Percentiles rank a stretch among this genome's conserved stretches.
These are phyloP conservation scores for Aplocera efformata DNA, from an alignment of 2,888 invertebrate genomes.

Conservation along the genomic window DNA sequence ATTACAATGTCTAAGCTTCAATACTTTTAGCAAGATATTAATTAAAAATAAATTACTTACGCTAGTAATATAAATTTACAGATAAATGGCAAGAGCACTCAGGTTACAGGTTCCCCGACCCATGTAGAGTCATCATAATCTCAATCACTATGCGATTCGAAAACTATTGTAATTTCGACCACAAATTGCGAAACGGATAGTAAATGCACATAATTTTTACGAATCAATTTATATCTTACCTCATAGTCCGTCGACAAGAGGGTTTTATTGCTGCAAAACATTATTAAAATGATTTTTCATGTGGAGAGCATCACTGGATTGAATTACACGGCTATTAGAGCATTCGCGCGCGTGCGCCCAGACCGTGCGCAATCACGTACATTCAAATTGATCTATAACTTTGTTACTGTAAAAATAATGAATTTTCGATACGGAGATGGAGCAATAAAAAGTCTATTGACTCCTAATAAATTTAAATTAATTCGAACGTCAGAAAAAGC, in stretches of 20 bases:
- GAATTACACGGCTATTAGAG: slow-evolving; percentile 62
- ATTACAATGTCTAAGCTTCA: too few relatives aligned
- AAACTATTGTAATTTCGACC: slow-evolving; percentile 22
- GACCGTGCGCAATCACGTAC: slow-evolving; percentile 34
- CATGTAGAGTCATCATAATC: slow-evolving; percentile 7
- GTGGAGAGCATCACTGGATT: slow-evolving; percentile 38
- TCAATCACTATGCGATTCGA: slow-evolving; percentile 1
- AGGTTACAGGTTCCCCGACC: background rate
- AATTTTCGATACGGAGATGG: slow-evolving; percentile 24
- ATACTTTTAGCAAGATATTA: too few relatives aligned
- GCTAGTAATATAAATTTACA: too few relatives aligned
- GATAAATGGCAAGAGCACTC: slow-evolving; percentile 2
- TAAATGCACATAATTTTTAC: slow-evolving; percentile 25
- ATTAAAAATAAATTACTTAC: too few relatives aligned
- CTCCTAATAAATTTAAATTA: slow-evolving; percentile 10
- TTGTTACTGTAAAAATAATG: slow-evolving; percentile 34
- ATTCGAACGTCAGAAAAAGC: slow-evolving; percentile 5
- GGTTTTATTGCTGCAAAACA: slow-evolving; percentile 36
- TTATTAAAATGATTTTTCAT: slow-evolving; percentile 30
- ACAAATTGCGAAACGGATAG: slow-evolving; percentile 28
- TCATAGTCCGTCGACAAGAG: slow-evolving; percentile 24
- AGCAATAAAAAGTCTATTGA: slow-evolving; percentile 20
- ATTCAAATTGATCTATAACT: slow-evolving; percentile 37
- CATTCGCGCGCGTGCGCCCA: slow-evolving; percentile 38
- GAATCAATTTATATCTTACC: slow-evolving; percentile 28